These are phyloP conservation scores for Progne subis DNA, from an alignment of 2,113 vertebrate species.

Conservation along the genomic window DNA sequence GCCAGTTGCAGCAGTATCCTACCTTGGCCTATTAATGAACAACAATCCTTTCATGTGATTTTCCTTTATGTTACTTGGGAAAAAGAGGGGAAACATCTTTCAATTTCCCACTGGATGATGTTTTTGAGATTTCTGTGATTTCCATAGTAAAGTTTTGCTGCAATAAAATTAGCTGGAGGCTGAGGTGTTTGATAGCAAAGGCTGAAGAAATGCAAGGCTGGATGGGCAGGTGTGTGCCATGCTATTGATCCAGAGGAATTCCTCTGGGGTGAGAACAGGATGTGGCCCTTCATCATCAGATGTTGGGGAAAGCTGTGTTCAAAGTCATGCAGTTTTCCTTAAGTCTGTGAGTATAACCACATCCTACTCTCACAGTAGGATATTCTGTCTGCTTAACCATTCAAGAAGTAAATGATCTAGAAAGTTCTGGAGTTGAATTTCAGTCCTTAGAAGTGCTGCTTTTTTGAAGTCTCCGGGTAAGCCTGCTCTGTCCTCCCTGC, in stretches of 20 bases:
- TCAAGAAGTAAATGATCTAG: not conserved
- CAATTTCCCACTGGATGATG: accelerated
- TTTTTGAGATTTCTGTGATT: not conserved
- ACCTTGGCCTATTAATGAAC: not conserved
- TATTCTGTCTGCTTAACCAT: not conserved
- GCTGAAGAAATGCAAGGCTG: not conserved
- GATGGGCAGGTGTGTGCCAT: not conserved
- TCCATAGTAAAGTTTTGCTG: accelerated
- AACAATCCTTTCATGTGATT: not conserved
- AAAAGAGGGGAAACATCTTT: not conserved
- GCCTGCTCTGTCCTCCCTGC: not conserved
- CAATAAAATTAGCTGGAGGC: not conserved
- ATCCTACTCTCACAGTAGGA: not conserved
- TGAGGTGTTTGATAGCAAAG: not conserved
- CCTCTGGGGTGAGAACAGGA: not conserved
- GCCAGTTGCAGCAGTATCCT: accelerated
- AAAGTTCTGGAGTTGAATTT: not conserved
- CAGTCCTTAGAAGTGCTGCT: not conserved
- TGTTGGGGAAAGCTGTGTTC: not conserved
- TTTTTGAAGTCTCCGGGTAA: not conserved
- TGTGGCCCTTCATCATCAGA: not conserved
- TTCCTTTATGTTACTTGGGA: not conserved
- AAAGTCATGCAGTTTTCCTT: not conserved
- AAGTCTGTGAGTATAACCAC: not conserved
- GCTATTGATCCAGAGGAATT: not conserved